These are phyloP conservation scores for Tetramorium parvispinum DNA, from an alignment of 1,140 invertebrate species.

Conservation along the genomic window DNA sequence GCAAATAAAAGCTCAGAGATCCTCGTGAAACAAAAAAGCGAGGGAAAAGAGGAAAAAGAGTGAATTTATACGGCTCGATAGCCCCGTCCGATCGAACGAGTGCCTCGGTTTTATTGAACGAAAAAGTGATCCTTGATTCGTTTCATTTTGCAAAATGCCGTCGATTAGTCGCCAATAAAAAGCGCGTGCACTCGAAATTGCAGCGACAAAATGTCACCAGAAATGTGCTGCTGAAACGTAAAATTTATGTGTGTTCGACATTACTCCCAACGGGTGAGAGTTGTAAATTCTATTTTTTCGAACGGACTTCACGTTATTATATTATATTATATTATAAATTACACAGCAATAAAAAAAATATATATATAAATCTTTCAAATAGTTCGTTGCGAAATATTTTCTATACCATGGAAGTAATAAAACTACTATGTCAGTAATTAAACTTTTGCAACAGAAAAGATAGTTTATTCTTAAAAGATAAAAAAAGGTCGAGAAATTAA, in stretches of 20 bases:
- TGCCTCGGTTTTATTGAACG: constrained; percentile 40
- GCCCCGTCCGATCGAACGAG: constrained; percentile 19
- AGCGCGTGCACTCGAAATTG: constrained; percentile 44
- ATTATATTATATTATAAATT: not conserved
- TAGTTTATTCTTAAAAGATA: not conserved
- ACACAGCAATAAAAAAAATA: not conserved
- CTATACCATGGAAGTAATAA: not conserved
- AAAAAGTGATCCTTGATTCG: constrained; percentile 59
- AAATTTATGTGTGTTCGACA: not conserved
- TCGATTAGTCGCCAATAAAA: constrained; percentile 33
- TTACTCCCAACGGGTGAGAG: not conserved
- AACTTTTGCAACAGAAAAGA: not conserved
- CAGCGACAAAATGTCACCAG: not conserved
- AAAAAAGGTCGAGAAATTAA: not conserved
- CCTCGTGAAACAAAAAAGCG: constrained; percentile 25
- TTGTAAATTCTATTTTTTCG: not conserved
- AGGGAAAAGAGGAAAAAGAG: constrained; percentile 16
- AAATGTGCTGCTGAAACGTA: not conserved
- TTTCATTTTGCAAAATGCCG: constrained; percentile 32
- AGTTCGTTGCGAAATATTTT: not conserved
- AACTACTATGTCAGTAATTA: not conserved
- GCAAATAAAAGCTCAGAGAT: constrained; percentile 36
- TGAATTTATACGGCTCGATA: constrained; percentile 28
- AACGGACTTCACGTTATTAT: not conserved
- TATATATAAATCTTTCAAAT: not conserved